A percentile compares a stretch with the other conserved stretches of the same genome.
Conservation (phyloP, 2,797 vertebrate genomes). For the Danio jaintianensis region DNA sequence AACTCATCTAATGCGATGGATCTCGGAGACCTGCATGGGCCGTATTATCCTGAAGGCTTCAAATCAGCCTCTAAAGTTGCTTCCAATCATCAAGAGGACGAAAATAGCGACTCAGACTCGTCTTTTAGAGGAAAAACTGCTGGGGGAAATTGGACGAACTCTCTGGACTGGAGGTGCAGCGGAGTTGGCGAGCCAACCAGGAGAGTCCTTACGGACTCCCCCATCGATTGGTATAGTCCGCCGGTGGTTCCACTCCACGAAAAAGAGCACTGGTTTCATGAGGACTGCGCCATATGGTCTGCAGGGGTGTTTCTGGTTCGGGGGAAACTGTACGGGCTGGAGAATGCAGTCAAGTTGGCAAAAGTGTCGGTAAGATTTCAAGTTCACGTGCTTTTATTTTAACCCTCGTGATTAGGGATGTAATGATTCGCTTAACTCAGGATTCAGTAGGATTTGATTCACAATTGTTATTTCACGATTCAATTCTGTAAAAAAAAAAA, state of each 20-base stretch:
- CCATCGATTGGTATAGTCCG: conserved; percentile 76
- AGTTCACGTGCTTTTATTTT: not conserved
- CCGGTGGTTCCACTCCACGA: conserved; percentile 75
- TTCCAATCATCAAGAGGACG: conserved; percentile 59
- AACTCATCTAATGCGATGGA: conserved; percentile 78
- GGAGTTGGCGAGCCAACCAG: conserved; percentile 63
- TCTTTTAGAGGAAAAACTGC: conserved; percentile 63
- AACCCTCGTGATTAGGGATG: too few relatives aligned
- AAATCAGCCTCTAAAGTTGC: conserved; percentile 64
- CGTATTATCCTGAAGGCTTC: conserved; percentile 80
- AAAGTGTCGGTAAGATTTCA: conserved; percentile 76
- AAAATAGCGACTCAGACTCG: conserved; percentile 74
- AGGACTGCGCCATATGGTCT: conserved; percentile 82
- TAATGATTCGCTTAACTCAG: too few relatives aligned
- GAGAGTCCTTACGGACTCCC: conserved; percentile 56
- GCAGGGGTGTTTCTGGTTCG: conserved; percentile 81
- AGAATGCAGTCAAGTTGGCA: conserved; percentile 77
- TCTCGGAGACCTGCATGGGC: conserved; percentile 83
- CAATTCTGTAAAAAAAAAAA: too few relatives aligned
- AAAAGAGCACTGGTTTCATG: conserved; percentile 83
- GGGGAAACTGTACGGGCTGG: conserved; percentile 81
- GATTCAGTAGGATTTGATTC: too few relatives aligned
- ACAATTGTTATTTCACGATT: too few relatives aligned
- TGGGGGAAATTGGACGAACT: conserved; percentile 44
- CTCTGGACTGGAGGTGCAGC: conserved; percentile 49